Conservation (phyloP, 2,113 vertebrate species). For the Ia io region DNA sequence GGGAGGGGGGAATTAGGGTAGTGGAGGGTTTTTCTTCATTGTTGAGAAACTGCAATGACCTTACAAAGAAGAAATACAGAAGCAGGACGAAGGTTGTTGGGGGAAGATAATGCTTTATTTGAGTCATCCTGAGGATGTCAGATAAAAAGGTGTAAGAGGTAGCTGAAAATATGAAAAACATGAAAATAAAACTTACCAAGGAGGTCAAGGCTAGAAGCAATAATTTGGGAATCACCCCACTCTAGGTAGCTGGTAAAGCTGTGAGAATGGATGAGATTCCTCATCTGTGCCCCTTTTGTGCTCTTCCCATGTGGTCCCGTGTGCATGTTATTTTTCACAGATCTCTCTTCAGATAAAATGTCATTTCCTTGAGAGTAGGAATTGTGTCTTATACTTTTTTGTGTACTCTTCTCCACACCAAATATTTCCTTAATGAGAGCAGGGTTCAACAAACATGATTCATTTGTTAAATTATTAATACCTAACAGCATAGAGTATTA, state of each 20-base stretch:
- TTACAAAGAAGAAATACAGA: background rate
- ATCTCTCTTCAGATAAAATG: background rate
- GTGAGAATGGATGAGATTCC: background rate
- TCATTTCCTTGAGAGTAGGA: background rate
- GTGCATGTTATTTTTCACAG: background rate
- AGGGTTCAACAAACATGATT: background rate
- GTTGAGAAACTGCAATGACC: background rate
- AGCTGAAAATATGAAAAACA: background rate
- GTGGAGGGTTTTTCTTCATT: background rate
- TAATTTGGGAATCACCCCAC: background rate
- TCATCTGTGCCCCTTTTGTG: background rate
- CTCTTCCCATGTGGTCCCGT: background rate
- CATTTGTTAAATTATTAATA: background rate
- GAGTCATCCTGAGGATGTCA: background rate
- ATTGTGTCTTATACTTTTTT: background rate
- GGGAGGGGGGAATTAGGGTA: no score
- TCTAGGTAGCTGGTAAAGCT: background rate
- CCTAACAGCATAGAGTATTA: background rate
- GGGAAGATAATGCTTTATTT: background rate
- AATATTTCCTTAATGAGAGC: background rate
- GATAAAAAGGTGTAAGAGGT: background rate
- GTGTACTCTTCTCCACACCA: background rate
- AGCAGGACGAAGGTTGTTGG: background rate
- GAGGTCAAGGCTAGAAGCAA: background rate
- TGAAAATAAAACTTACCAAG: background rate